Evolutionary conservation across 2,797 vertebrate genomes (phyloP), one percentile per base, ranked within the genome.

Genomic region (Acanthurus lineatus): DNA sequence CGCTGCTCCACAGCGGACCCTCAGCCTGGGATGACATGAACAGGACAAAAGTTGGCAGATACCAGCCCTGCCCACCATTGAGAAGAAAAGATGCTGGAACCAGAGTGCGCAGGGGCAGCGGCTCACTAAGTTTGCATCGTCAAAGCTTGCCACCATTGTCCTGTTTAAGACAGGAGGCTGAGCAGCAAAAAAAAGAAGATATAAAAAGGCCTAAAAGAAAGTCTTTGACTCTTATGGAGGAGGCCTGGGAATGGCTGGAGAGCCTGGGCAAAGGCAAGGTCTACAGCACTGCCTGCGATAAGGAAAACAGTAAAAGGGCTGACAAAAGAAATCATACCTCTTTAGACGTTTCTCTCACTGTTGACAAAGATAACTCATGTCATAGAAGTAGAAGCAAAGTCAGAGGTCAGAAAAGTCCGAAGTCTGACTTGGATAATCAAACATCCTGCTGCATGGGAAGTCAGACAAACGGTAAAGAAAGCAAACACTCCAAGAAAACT

Each of bases 191-290:
- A 17, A 76, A 82, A 5, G 90, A 89, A 32, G 89, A 95, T 1
- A 5, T 67, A 16, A 96, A 95, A 78, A 92, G 68, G 35, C 89
- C 92, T 1, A 96, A 95, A 69, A 93, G 95, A 70, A 96, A 96
- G 88, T 96, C 96, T 17, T 82, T 96, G 65, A 95, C 92, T 0
- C 76, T 96, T 22, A 92, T 96, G 90, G 95, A 95, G 81, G 96
- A 96, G 75, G 95, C 95, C 20, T 91, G 94, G 93, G 94, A 94
- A 12, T 96, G 96, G 95, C 86, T 96, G 85, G 95, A 95, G 77
- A 93, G 87, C 56, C 84, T 96, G 44, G 92, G 95, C 1, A 95
- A 93, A 79, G 84, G 91, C 10, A 93, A 88, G 49, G 91, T 89
- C 60, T 93, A 93, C 42, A 93, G 91, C 20, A 91, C 90, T 5